Evolutionary conservation across 1,140 invertebrate genomes (phyloP).

Genomic region (Lysiphlebus fabarum): DNA sequence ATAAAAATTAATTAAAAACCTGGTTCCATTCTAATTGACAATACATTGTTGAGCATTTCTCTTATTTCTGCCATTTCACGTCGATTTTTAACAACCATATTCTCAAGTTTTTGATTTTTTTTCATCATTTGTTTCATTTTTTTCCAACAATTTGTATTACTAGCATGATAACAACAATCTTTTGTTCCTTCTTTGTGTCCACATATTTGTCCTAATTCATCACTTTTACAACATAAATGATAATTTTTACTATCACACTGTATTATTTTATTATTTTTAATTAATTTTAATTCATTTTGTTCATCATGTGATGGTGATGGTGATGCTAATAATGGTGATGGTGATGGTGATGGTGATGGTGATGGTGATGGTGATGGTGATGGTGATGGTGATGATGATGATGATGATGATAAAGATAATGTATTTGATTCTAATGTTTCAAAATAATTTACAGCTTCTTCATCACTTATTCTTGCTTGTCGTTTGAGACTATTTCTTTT

Average conservation of each 20-base stretch:
- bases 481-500: conserved; percentile 36
- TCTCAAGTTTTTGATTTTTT: conserved; percentile 40
- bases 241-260: conserved; percentile 17
- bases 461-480: conserved; percentile 38
- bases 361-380: too few relatives aligned
- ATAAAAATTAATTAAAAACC: conserved; percentile 35
- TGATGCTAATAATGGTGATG: too few relatives aligned
- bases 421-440: background rate
- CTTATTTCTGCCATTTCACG: conserved; percentile 40
- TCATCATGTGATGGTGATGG: too few relatives aligned
- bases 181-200: conserved; percentile 19
- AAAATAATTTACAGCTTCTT: conserved; percentile 14
- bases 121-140: conserved; percentile 39
- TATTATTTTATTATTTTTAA: background rate
- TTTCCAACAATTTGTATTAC: conserved; percentile 34
- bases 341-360: too few relatives aligned
- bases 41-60: conserved; percentile 40
- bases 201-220: conserved; percentile 14
- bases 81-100: conserved; percentile 36
- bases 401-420: too few relatives aligned
- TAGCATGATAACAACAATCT: conserved; percentile 31
- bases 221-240: conserved; percentile 22
- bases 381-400: too few relatives aligned
- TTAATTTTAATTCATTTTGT: background rate
- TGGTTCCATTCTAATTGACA: conserved; percentile 46